Percentiles rank a stretch among this genome's conserved stretches.
phyloP scores from a whole-genome alignment of 2,888 invertebrate genomes.

The Magallana nippona region DNA sequence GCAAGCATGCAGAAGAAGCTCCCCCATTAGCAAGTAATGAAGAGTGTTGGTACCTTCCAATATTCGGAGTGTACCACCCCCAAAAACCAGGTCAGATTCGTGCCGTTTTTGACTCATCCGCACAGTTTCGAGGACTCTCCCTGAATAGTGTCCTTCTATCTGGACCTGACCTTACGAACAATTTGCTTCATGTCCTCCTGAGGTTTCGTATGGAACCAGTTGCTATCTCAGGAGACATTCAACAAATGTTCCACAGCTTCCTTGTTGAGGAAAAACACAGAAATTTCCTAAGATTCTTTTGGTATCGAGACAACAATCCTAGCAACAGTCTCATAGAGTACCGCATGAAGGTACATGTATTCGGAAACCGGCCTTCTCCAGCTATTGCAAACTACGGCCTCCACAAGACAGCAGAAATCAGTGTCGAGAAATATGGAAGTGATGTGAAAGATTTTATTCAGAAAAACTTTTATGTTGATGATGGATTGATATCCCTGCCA shows the following conservation, averaged over 20 bases:
- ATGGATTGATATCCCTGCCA: conserved; percentile 45
- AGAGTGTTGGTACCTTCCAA: conserved; percentile 48
- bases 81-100: conserved; percentile 42
- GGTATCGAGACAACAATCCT: conserved; percentile 46
- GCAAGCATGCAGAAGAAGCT: conserved; percentile 48
- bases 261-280: conserved; percentile 43
- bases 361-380: conserved; percentile 47
- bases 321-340: too few species aligned
- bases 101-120: conserved; percentile 51
- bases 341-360: conserved; percentile 49
- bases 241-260: conserved; percentile 54
- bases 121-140: conserved; percentile 43
- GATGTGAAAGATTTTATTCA: conserved; percentile 36
- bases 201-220: conserved; percentile 44
- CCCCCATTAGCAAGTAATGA: conserved; percentile 42
- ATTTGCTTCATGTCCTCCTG: too few species aligned
- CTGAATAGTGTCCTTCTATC: conserved; percentile 48
- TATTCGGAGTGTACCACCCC: conserved; percentile 16
- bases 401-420: conserved; percentile 40
- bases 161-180: conserved; percentile 52
- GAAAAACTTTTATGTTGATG: conserved; percentile 53
- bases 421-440: neutral
- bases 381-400: conserved; percentile 51
- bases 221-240: conserved; percentile 47
- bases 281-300: conserved; percentile 50